Evolutionary conservation across 2,888 invertebrate species (phyloP), one percentile per base, ranked within the genome.

Genomic region (Dorcus parallelipipedus): DNA sequence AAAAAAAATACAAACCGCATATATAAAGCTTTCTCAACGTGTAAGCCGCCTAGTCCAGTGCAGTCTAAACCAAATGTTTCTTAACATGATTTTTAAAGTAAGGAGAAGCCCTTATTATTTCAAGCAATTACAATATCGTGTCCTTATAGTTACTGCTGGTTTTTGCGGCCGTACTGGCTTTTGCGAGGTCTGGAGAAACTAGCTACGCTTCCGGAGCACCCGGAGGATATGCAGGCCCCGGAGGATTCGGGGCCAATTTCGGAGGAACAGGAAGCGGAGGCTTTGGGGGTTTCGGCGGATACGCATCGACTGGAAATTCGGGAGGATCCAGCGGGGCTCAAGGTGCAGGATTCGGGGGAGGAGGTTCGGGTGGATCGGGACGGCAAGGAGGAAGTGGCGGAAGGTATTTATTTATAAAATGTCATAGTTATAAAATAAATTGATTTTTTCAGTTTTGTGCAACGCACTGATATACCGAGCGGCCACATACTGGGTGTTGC

Each of bases 191-290:
- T 6, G 10, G 14, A 14, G 42, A 17, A 3, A 33, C 9, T 8
- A 41, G 14, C 17, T 49, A 50, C 10, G 26, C 26, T 33, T 17
- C n/a, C 33, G 57, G 52, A 1, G 43, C 23, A 10, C 14, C 49
- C 2, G 42, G 53, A 5, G 52, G 48, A 40, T 61, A 61, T 47
- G 54, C 52, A n/a, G 55, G 53, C 38, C 53, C 53, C 33, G 62
- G 62, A 26, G 58, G 56, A 23, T 40, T 57, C 3, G 59, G 54
- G 41, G 54, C 56, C 2, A 43, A 58, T 4, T 53, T 57, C 2
- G 55, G 50, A 8, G 62, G 55, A 42, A 55, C 59, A 17, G 23
- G 49, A 4, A 20, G 51, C 49, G 63, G 56, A 10, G 54, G 54
- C 48, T 58, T 56, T 26, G 56, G 56, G 14, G 60, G 53, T 43